These are phyloP conservation scores for Neopelma chrysocephalum DNA, from an alignment of 2,797 vertebrate genomes.

Conservation along the genomic window DNA sequence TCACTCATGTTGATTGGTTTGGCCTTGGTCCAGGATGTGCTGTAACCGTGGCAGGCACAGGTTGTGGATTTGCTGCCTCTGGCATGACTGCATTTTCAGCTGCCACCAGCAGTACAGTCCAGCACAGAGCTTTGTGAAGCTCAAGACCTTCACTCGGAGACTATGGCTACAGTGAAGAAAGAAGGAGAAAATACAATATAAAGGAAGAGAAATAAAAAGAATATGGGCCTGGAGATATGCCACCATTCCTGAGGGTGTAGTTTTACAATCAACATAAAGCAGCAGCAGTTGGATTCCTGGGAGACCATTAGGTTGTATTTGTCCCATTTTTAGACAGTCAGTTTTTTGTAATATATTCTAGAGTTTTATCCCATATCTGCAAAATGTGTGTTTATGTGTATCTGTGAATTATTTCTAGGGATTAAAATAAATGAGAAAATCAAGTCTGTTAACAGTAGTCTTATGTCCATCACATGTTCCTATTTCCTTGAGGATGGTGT, in stretches of 20 bases:
- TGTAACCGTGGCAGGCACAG: not conserved
- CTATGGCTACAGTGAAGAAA: not conserved
- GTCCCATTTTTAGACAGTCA: not conserved
- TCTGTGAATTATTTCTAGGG: not conserved
- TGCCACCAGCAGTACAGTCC: not conserved
- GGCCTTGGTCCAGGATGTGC: not conserved
- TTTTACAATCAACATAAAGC: not conserved
- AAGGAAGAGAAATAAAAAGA: not conserved
- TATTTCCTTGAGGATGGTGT: not conserved
- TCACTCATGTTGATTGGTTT: not conserved
- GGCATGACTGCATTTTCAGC: not conserved
- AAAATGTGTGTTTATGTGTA: not conserved
- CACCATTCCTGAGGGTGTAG: not conserved
- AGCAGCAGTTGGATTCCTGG: not conserved
- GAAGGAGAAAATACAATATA: not conserved
- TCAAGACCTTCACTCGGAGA: not conserved
- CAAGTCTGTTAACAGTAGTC: not conserved
- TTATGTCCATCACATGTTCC: not conserved
- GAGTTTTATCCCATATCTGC: not conserved
- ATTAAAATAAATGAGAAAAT: not conserved
- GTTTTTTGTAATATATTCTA: not conserved
- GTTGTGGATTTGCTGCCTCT: not conserved
- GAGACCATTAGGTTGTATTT: not conserved
- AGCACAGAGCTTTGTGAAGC: not conserved
- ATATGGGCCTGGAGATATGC: not conserved